Percentiles rank a stretch among this genome's conserved stretches.
phyloP scores from a whole-genome alignment of 1,140 invertebrate species.

The Zaprionus ghesquierei region DNA sequence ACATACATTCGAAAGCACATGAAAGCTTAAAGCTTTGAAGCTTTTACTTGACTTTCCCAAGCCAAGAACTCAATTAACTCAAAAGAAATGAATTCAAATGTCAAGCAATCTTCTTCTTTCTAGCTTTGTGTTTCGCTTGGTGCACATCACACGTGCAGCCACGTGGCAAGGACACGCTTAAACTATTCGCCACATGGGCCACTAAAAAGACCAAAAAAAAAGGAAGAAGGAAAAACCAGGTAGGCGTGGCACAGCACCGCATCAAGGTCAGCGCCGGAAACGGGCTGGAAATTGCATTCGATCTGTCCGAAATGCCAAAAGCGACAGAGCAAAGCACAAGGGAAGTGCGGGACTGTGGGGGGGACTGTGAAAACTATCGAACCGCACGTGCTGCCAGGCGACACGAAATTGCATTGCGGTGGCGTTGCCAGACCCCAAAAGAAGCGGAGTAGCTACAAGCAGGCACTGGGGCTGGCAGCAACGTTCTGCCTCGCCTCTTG shows the following conservation, averaged over 20 bases:
- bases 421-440: slow-evolving; percentile 28
- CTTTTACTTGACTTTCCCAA: too few relatives aligned
- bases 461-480: not conserved
- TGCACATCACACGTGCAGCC: slow-evolving; percentile 23
- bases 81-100: not conserved
- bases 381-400: slow-evolving; percentile 21
- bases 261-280: slow-evolving; percentile 44
- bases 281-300: slow-evolving; percentile 56
- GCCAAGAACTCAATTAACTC: too few relatives aligned
- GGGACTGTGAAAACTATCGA: not conserved
- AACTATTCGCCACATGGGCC: not conserved
- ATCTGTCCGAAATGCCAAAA: slow-evolving; percentile 23
- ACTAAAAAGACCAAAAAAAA: not conserved
- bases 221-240: not conserved
- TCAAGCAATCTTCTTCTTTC: not conserved
- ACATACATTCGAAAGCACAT: too few relatives aligned
- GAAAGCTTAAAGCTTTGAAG: not conserved
- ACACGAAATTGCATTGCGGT: slow-evolving; percentile 30
- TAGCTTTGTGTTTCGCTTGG: not conserved
- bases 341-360: not conserved
- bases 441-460: not conserved
- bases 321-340: not conserved
- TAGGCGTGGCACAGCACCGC: slow-evolving; percentile 11
- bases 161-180: slow-evolving; percentile 52
- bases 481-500: not conserved